Evolutionary conservation across 2,888 invertebrate genomes (phyloP).

Genomic region (Plutella xylostella): DNA sequence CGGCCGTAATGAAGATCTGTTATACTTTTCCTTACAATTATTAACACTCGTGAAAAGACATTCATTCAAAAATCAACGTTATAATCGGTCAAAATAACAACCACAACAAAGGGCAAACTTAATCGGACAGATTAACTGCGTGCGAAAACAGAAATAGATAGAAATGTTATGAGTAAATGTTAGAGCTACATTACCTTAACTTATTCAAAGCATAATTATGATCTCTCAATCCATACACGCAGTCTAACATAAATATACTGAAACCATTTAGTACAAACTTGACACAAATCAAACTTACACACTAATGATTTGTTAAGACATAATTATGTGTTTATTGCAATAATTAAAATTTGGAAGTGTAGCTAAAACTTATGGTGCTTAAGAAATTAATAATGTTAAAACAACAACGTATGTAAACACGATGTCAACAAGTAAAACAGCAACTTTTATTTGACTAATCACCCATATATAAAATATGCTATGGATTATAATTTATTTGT

Average conservation of each 20-base stretch:
- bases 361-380: constrained; percentile 1
- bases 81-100: constrained; percentile 24
- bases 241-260: constrained; percentile 51
- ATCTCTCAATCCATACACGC: no score
- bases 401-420: constrained; percentile 2
- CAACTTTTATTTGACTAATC: constrained; percentile 1
- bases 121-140: constrained; percentile 50
- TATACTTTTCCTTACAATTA: constrained; percentile 57
- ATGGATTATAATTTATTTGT: neutral
- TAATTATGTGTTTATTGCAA: neutral
- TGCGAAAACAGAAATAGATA: no score
- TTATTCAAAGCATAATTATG: no score
- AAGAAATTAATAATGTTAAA: neutral
- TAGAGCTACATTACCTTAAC: no score
- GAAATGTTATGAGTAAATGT: no score
- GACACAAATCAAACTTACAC: constrained; percentile 26
- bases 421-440: constrained; percentile 1
- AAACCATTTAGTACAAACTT: constrained; percentile 46
- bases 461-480: neutral
- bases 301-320: neutral
- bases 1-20: constrained; percentile 29
- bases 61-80: constrained; percentile 34
- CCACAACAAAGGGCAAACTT: constrained; percentile 33
- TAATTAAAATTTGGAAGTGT: neutral
- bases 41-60: constrained; percentile 33